phyloP scores from a whole-genome alignment of 2,113 vertebrate genomes.

The Prunella fulvescens region DNA sequence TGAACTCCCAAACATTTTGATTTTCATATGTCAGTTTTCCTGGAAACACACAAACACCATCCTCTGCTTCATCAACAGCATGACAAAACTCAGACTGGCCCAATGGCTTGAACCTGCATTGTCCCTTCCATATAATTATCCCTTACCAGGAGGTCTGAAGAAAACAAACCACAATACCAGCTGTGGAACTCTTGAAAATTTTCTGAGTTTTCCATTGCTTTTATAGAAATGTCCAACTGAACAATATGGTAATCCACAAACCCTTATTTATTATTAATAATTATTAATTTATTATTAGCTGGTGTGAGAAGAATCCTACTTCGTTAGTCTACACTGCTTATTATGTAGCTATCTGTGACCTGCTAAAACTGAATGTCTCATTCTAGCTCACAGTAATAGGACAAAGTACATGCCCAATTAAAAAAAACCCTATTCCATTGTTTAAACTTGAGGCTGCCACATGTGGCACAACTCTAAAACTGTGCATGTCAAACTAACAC shows the following conservation, averaged over 20 bases:
- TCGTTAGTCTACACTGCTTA: background rate
- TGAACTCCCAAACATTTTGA: background rate
- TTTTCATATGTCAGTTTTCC: background rate
- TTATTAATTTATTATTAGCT: background rate
- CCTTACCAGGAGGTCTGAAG: background rate
- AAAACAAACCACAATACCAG: background rate
- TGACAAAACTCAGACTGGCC: background rate
- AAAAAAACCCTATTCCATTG: background rate
- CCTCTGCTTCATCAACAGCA: background rate
- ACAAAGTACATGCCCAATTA: background rate
- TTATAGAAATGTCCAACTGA: background rate
- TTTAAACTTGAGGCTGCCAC: background rate
- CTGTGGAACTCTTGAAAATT: background rate
- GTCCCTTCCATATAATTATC: background rate
- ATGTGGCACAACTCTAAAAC: rapidly evolving
- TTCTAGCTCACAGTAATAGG: background rate
- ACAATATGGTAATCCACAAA: background rate
- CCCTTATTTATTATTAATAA: background rate
- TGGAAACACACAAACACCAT: background rate
- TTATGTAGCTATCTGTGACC: background rate
- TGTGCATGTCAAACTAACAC: rapidly evolving
- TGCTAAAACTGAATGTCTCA: background rate
- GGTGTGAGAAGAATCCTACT: background rate
- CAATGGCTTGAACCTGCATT: background rate
- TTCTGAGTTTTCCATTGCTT: background rate